phyloP scores from a whole-genome alignment of 2,888 invertebrate genomes.

The Sepiola atlantica region DNA sequence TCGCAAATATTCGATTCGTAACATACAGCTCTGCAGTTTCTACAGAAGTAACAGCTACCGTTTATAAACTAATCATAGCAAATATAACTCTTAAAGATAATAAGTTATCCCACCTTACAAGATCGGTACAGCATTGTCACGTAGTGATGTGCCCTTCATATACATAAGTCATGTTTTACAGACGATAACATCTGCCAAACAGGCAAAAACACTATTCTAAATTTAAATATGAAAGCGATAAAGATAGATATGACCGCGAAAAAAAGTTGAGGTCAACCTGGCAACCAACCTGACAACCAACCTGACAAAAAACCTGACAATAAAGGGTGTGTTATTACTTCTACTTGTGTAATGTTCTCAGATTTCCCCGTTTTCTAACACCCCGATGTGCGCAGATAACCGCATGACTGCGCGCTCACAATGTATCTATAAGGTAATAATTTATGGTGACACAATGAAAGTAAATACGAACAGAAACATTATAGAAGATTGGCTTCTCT shows the following conservation, averaged over 20 bases:
- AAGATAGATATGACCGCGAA: background rate
- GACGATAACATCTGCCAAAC: too few relatives aligned
- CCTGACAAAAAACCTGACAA: background rate
- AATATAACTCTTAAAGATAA: too few relatives aligned
- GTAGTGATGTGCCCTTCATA: too few relatives aligned
- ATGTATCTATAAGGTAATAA: background rate
- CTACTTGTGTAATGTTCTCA: background rate
- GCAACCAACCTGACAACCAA: background rate
- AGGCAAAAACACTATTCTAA: background rate
- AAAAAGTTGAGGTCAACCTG: background rate
- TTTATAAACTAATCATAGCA: too few relatives aligned
- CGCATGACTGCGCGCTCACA: background rate
- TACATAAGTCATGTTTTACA: background rate
- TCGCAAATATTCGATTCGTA: too few relatives aligned
- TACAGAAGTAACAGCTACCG: too few relatives aligned
- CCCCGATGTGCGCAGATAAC: background rate
- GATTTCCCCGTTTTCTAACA: background rate
- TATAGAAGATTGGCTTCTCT: too few relatives aligned
- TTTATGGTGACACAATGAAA: background rate
- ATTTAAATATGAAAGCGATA: background rate
- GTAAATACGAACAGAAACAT: too few relatives aligned
- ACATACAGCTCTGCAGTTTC: too few relatives aligned
- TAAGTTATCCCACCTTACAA: too few relatives aligned
- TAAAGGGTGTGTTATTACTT: background rate
- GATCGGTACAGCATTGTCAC: too few relatives aligned